phyloP scores from a whole-genome alignment of 2,888 invertebrate genomes.

The Cryptus armator region DNA sequence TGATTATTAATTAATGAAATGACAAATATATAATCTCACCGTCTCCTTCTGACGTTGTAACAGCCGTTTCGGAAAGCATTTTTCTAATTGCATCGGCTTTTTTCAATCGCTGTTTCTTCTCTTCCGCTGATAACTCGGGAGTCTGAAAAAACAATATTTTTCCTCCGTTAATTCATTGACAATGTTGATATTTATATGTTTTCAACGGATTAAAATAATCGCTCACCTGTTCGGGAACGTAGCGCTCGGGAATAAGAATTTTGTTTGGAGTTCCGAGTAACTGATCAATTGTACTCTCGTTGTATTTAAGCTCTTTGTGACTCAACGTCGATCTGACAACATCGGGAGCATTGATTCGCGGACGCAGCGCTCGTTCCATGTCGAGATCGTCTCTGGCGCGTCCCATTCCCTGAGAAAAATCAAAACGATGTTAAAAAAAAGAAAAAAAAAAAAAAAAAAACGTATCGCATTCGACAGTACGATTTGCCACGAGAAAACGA shows the following conservation, averaged over 20 bases:
- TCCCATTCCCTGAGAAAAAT: constrained; percentile 82
- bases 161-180: not conserved
- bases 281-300: constrained; percentile 94
- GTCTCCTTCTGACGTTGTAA: constrained; percentile 83
- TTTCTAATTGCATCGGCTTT: constrained; percentile 97
- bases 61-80: constrained; percentile 92
- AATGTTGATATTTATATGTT: not conserved
- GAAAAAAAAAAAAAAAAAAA: not conserved
- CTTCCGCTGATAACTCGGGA: constrained; percentile 94
- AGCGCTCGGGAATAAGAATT: constrained; percentile 96
- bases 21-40: constrained; percentile 68
- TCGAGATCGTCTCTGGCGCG: constrained; percentile 94
- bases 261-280: constrained; percentile 95
- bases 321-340: constrained; percentile 94
- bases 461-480: no score
- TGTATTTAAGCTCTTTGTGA: constrained; percentile 89
- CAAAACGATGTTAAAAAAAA: not conserved
- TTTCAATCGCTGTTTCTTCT: constrained; percentile 92
- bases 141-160: constrained; percentile 84
- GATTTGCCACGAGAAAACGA: not conserved
- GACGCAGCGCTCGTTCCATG: constrained; percentile 93
- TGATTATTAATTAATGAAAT: not conserved
- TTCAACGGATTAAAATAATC: not conserved
- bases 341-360: constrained; percentile 92
- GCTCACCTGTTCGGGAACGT: constrained; percentile 93